Evolutionary conservation across 1,140 invertebrate species (phyloP).

Genomic region (Tenebrio molitor): DNA sequence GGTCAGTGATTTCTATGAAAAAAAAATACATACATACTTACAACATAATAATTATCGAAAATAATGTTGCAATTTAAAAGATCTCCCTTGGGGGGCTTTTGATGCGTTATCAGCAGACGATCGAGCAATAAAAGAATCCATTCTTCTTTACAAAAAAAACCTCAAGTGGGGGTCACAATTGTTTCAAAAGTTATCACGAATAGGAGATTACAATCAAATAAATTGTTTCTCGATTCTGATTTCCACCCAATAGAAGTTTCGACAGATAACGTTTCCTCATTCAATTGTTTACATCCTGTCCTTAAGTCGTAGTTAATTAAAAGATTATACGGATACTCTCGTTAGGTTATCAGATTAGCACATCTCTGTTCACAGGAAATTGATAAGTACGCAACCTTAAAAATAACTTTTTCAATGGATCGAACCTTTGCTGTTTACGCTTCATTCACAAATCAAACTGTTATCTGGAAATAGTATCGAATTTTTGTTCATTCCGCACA

Average conservation of each 20-base stretch:
- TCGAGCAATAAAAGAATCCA: not conserved
- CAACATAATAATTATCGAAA: not conserved
- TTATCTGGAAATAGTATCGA: slow-evolving; percentile 11
- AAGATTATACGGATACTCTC: not conserved
- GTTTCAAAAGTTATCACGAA: too few species aligned
- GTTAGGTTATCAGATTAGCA: not conserved
- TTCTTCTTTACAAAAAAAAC: too few species aligned
- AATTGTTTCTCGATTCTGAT: not conserved
- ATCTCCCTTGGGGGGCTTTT: not conserved
- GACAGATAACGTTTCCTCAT: not conserved
- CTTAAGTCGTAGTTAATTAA: not conserved
- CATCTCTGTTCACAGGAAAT: slow-evolving; percentile 7
- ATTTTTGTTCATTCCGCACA: not conserved
- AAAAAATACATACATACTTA: not conserved
- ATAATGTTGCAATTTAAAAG: not conserved
- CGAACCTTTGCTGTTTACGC: not conserved
- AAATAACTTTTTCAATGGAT: slow-evolving; percentile 11
- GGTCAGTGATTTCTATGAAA: not conserved
- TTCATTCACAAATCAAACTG: slow-evolving; percentile 7
- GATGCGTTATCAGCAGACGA: not conserved
- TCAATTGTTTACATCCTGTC: slow-evolving; percentile 27
- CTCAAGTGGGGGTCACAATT: too few species aligned
- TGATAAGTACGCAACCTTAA: not conserved
- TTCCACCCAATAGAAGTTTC: not conserved
- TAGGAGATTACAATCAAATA: too few species aligned